Percentiles rank a stretch among this genome's conserved stretches.
Conservation (phyloP, 2,888 invertebrate species). For the Nymphalis c-album region DNA sequence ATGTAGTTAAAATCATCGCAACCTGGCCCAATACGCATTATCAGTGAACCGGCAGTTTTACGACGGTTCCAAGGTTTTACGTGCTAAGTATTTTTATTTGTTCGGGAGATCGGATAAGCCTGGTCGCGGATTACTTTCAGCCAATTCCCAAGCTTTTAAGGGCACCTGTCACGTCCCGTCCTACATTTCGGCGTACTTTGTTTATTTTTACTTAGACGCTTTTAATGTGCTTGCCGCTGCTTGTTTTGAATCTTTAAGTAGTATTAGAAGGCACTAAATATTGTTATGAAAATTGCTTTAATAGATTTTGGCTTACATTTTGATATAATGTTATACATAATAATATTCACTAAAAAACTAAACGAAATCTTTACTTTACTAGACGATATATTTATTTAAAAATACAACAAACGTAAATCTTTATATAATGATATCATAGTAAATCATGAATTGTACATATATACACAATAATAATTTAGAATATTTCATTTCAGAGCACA, state of each 20-base stretch:
- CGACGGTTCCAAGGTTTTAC: constrained; percentile 47
- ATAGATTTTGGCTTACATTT: constrained; percentile 25
- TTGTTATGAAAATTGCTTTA: constrained; percentile 28
- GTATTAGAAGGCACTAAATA: constrained; percentile 31
- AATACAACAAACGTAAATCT: too few species aligned
- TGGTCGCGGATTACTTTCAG: constrained; percentile 48
- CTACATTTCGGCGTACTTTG: constrained; percentile 40
- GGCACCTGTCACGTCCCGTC: constrained; percentile 49
- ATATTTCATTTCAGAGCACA: constrained; percentile 6
- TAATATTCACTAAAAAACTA: too few species aligned
- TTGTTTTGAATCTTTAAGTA: constrained; percentile 36
- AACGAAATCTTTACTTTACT: neutral
- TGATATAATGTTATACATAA: neutral
- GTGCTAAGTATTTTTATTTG: constrained; percentile 74
- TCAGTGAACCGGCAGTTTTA: constrained; percentile 26
- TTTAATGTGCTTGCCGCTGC: constrained; percentile 30
- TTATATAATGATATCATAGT: neutral
- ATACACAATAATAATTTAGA: constrained; percentile 27
- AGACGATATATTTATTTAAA: neutral
- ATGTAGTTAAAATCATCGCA: constrained; percentile 11
- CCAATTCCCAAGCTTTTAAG: constrained; percentile 59
- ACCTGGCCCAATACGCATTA: constrained; percentile 22
- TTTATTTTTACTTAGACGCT: constrained; percentile 39
- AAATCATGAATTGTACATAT: constrained; percentile 12
- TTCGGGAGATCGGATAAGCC: constrained; percentile 56